phyloP scores from a whole-genome alignment of 1,140 invertebrate genomes.

The Drosophila melanica region DNA sequence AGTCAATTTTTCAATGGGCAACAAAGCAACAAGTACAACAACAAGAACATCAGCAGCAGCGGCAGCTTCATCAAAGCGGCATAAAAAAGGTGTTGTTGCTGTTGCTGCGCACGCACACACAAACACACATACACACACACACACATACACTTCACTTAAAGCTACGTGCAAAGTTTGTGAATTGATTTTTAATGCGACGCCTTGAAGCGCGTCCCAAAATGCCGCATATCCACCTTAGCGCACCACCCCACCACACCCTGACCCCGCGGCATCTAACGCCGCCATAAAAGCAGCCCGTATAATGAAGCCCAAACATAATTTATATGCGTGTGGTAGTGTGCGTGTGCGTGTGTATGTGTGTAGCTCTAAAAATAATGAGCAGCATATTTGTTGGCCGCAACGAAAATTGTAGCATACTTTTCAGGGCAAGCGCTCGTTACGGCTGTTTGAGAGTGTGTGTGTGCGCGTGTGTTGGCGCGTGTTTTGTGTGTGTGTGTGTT shows the following conservation, averaged over 20 bases:
- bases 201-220: constrained; percentile 42
- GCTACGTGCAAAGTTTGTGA: constrained; percentile 72
- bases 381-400: constrained; percentile 72
- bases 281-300: constrained; percentile 45
- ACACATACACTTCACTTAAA: constrained; percentile 25
- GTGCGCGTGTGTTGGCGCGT: constrained; percentile 1
- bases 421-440: constrained; percentile 30
- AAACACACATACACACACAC: constrained; percentile 4
- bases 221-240: not conserved
- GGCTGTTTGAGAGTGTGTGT: constrained; percentile 3
- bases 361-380: constrained; percentile 75
- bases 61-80: constrained; percentile 33
- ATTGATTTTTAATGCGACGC: constrained; percentile 78
- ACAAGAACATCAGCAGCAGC: not conserved
- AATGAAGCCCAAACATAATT: constrained; percentile 79
- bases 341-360: constrained; percentile 28
- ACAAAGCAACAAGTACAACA: not conserved
- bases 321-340: constrained; percentile 57
- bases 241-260: not conserved
- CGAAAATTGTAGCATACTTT: constrained; percentile 70
- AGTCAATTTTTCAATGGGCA: not conserved
- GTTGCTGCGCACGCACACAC: constrained; percentile 20
- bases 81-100: constrained; percentile 21
- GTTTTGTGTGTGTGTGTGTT: constrained; percentile 42
- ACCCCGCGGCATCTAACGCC: too few species aligned